These are phyloP conservation scores for Trididemnum miniatum DNA, from an alignment of 23 tunicate genomes.

Conservation along the genomic window DNA sequence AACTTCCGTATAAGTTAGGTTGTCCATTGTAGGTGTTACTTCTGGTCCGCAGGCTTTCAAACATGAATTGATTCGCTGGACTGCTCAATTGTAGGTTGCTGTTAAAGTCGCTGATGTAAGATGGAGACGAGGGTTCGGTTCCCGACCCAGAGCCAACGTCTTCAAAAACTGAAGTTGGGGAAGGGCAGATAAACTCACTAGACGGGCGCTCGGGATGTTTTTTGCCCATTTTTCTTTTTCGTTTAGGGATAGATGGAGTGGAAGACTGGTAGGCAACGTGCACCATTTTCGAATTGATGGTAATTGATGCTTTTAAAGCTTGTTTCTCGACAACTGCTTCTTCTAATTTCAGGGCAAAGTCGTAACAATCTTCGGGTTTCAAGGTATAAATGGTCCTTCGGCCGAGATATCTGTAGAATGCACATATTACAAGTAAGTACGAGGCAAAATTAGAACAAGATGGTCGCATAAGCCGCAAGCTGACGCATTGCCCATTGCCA, in stretches of 20 bases:
- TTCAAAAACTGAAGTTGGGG: not conserved
- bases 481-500: no score
- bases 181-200: not conserved
- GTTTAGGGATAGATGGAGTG: not conserved
- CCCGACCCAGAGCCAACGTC: not conserved
- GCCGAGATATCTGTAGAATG: slow-evolving; percentile 49
- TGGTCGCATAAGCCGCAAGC: no score
- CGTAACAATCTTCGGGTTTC: slow-evolving; percentile 74
- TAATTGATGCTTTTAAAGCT: slow-evolving; percentile 17
- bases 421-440: no score
- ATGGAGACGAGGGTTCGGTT: not conserved
- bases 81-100: not conserved
- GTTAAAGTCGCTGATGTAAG: not conserved
- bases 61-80: not conserved
- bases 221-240: not conserved
- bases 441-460: no score
- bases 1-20: not conserved
- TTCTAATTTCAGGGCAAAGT: slow-evolving; percentile 44
- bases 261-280: slow-evolving; percentile 23
- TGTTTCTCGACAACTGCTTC: slow-evolving; percentile 21
- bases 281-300: slow-evolving; percentile 8
- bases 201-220: not conserved
- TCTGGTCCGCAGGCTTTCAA: not conserved
- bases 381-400: slow-evolving; percentile 59
- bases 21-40: not conserved